Base-by-base conservation (phyloP, 2,113 vertebrate species). In the Ageneiosus marmoratus region DNA sequence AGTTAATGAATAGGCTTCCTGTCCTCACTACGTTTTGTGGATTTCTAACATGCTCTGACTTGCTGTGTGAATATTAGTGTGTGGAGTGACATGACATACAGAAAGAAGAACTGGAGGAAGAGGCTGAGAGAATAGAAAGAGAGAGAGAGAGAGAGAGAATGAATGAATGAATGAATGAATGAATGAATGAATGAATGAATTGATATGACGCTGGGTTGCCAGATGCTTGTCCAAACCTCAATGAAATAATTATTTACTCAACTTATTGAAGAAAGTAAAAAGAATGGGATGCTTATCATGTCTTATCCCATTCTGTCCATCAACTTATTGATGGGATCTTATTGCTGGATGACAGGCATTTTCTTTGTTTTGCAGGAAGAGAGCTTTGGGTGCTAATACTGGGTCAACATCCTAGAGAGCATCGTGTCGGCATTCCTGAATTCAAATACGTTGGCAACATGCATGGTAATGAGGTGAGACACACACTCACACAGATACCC, bases 361-460 rank as follows among this genome's bases (percentile, higher is more conserved):
- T 86, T 58, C 83, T 76, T 87, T 87, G 86, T 90, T 53, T 73
- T 94, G 75, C 93, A 97, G 96, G 95, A 89, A 95, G 95, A 94
- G 88, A 96, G 85, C 95, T 97, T 69, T 97, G 96, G 95, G 96
- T 96, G 90, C 94, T 96, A 79, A 89, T 95, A 86, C 89, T 97
- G 86, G 96, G 96, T 82, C 94, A 88, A 89, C 92, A 89, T 91
- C 95, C 96, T 89, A 93, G 86, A 55, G 89, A 93, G 67, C 96
- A 96, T 90, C 93, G 85, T 87, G 90, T 94, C 83, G 96, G 96
- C 88, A 95, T 96, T 90, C 96, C 96, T 11, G 96, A 97, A 84
- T 95, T 97, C 91, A 97, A 97, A 89, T 97, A 96, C 77, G 93
- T 97, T 88, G 96, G 91, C 55, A 97, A 97, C 89, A 97, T 97